Evolutionary conservation across 2,888 invertebrate genomes (phyloP).

Genomic region (Andrena bucephala): DNA sequence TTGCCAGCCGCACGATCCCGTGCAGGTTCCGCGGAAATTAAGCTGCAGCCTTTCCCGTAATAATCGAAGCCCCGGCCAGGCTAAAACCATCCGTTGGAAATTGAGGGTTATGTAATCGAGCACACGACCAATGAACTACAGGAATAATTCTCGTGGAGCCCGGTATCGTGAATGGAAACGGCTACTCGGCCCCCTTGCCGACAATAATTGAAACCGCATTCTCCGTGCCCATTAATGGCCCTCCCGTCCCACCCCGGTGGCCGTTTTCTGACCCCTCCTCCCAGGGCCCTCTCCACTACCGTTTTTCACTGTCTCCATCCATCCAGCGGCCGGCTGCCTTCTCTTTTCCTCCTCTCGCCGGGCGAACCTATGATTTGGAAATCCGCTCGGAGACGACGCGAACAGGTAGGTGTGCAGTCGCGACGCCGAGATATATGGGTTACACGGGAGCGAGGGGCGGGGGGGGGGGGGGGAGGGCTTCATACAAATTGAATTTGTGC

Average conservation of each 20-base stretch:
- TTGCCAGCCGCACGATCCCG: background rate
- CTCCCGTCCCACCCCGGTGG: constrained; percentile 32
- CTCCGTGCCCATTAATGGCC: constrained; percentile 76
- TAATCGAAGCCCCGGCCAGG: constrained; percentile 47
- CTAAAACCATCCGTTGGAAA: constrained; percentile 56
- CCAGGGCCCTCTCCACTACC: constrained; percentile 7
- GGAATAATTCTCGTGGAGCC: constrained; percentile 66
- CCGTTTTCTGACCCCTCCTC: constrained; percentile 51
- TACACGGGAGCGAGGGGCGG: constrained; percentile 72
- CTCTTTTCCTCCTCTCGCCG: constrained; percentile 65
- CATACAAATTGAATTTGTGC: constrained; percentile 83
- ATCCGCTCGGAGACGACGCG: constrained; percentile 68
- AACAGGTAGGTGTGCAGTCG: constrained; percentile 64
- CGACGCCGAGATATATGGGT: constrained; percentile 77
- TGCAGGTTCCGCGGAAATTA: constrained; percentile 40
- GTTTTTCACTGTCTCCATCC: constrained; percentile 40
- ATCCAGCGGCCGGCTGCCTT: constrained; percentile 8
- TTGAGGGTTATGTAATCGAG: constrained; percentile 63
- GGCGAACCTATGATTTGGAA: constrained; percentile 77
- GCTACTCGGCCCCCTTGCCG: constrained; percentile 71
- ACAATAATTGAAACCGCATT: constrained; percentile 81
- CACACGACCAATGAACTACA: constrained; percentile 61
- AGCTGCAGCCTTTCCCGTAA: constrained; percentile 37
- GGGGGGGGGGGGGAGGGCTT: constrained; percentile 72
- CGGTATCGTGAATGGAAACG: constrained; percentile 77